Conservation (phyloP, 2,888 invertebrate genomes). For the Resseliella maxima region DNA sequence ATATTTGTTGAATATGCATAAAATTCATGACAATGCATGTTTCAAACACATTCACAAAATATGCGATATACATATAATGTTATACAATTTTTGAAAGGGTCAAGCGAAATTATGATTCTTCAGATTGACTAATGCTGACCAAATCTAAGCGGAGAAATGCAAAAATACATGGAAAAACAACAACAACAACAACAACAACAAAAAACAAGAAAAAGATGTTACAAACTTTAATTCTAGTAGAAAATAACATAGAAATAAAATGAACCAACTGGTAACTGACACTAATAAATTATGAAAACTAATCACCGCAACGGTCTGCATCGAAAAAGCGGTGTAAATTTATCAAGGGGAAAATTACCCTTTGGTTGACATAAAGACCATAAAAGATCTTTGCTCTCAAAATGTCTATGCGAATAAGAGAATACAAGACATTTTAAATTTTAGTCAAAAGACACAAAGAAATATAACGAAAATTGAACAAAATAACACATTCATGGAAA, state of each 20-base stretch:
- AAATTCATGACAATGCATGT: no score
- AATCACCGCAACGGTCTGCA: neutral
- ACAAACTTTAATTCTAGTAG: neutral
- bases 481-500: neutral
- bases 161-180: neutral
- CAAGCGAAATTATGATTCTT: constrained; percentile 12
- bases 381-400: neutral
- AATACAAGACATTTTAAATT: neutral
- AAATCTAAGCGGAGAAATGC: neutral
- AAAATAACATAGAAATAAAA: neutral
- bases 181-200: no score
- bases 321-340: neutral
- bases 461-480: neutral
- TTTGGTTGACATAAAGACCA: neutral
- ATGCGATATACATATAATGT: neutral
- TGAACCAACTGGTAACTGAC: constrained; percentile 4
- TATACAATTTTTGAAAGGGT: neutral
- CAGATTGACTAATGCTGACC: neutral
- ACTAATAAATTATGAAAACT: constrained; percentile 29
- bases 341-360: constrained; percentile 33
- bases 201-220: neutral
- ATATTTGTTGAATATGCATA: constrained; percentile 6
- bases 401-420: neutral
- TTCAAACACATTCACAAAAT: neutral
- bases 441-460: neutral